Base-by-base conservation (phyloP, 30 jellyfish, hydroid and myxozoan genomes). In the Turritopsis dohrnii region DNA sequence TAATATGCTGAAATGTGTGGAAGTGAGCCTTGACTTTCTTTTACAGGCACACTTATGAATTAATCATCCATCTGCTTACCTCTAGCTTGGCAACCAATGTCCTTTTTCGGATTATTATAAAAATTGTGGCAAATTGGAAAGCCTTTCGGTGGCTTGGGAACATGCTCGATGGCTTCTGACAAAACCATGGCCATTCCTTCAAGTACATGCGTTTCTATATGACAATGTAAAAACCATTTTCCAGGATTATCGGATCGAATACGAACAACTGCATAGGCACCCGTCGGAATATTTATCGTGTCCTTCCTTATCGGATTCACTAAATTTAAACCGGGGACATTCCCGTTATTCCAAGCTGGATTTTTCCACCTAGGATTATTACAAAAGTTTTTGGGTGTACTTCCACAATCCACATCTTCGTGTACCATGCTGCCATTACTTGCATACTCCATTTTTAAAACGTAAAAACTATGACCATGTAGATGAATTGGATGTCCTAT, bases 161-260 rank as follows among this genome's bases (percentile, higher is more conserved):
- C 91, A 21, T 84, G 86, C 31, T 85, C 93, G 1, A 65, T 88
- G 21, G 96, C 98, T 84, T 93, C 98, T 81, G 84, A 85, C 0
- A 93, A 29, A 60, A 93, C 93, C 96, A 93, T 85, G 21, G 98
- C 98, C 98, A 93, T 93, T 1, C 98, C 98, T 71, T 93, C 96
- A 21, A 86, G 52, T 4, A 90, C 89, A 76, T 93, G 98, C 1
- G 89, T 96, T 79, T 88, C 98, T 21, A 93, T 88, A 31, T 93
- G 98, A 72, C 98, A 93, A 83, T 93, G 98, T 83, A 93, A 77
- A 72, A 93, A 93, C 98, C 98, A 93, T 52, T 83, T 88, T 30
- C 98, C 98, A 0, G 98, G 98, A 81, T 93, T 93, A 65, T 93
- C 92, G n/a, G 98, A 93, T 66, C 96, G 88, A 16, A 93, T 84